Evolutionary conservation across 2,888 invertebrate genomes (phyloP).

Genomic region (Microplitis manilae): DNA sequence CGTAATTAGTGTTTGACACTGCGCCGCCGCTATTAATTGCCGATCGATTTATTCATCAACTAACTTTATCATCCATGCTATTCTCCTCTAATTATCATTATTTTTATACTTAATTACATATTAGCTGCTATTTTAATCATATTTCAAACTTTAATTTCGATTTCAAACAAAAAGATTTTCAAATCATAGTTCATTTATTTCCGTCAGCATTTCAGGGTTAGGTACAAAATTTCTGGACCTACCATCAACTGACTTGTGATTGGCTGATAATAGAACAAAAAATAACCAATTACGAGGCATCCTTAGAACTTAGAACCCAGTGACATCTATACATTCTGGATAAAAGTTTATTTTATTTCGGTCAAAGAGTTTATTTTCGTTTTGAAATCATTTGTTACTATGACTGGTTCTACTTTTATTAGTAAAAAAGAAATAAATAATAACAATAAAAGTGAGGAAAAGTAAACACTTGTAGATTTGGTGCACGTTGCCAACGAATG

Average conservation of each 20-base stretch:
- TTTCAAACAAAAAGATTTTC: no score
- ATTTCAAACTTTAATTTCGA: background rate
- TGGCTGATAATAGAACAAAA: no score
- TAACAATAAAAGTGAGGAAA: conserved; percentile 22
- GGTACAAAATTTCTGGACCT: no score
- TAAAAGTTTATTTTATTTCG: no score
- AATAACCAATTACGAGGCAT: no score
- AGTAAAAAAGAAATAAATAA: conserved; percentile 36
- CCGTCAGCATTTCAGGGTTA: no score
- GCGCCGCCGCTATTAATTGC: conserved; percentile 62
- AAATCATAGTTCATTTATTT: no score
- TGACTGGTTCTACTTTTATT: conserved; percentile 45
- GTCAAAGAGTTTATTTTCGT: no score
- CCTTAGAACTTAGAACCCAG: no score
- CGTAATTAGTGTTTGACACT: conserved; percentile 67
- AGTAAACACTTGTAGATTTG: conserved; percentile 71
- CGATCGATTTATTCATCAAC: conserved; percentile 55
- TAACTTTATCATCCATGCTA: conserved; percentile 7
- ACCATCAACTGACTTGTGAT: no score
- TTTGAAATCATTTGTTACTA: no score
- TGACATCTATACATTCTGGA: no score
- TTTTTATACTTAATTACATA: background rate
- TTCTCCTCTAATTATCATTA: background rate
- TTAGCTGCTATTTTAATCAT: background rate
- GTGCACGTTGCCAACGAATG: conserved; percentile 70